phyloP scores from a whole-genome alignment of 1,140 invertebrate genomes.

The Goniozus legneri region DNA sequence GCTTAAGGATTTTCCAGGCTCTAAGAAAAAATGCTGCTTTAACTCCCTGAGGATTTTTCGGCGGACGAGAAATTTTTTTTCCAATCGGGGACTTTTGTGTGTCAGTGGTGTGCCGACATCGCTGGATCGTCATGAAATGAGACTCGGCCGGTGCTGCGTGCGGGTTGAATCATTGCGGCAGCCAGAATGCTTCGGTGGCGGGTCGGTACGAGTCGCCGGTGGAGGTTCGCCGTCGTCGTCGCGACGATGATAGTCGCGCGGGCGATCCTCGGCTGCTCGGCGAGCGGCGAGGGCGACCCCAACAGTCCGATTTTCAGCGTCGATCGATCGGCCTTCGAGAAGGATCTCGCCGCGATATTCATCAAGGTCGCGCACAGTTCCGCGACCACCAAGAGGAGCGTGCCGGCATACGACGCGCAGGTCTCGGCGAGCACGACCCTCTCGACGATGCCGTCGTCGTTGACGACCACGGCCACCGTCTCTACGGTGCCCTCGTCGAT shows the following conservation, averaged over 20 bases:
- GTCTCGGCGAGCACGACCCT: conserved; percentile 53
- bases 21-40: no score
- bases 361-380: conserved; percentile 67
- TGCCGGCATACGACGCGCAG: conserved; percentile 61
- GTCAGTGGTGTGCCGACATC: no score
- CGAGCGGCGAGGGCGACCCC: conserved; percentile 37
- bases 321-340: conserved; percentile 55
- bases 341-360: conserved; percentile 63
- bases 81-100: no score
- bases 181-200: no score
- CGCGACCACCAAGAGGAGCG: conserved; percentile 63
- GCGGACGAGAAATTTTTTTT: no score
- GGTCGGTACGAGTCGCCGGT: no score
- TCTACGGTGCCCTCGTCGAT: conserved; percentile 29
- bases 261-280: conserved; percentile 5
- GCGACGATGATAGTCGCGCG: conserved; percentile 19
- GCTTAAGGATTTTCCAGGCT: no score
- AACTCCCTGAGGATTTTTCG: no score
- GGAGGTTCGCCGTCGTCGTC: conserved; percentile 19
- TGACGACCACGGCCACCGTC: conserved; percentile 55
- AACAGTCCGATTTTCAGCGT: conserved; percentile 47
- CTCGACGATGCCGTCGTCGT: conserved; percentile 61
- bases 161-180: no score
- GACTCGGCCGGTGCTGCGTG: conserved; percentile 10
- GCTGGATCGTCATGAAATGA: no score